Evolutionary conservation across 2,888 invertebrate species (phyloP).

Genomic region (Pardosa pseudoannulata): DNA sequence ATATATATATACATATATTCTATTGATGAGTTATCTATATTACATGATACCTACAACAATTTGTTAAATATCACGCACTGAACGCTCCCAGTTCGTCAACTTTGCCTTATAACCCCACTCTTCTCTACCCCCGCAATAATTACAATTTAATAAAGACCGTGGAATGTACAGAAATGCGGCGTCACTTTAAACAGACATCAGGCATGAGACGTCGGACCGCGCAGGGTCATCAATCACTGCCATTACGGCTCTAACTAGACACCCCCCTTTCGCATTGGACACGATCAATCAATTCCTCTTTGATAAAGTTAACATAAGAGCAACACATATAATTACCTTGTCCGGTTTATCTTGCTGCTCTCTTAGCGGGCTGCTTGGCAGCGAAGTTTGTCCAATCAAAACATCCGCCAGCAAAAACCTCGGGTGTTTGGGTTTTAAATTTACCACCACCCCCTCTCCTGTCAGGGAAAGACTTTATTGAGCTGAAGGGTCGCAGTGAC

Average conservation of each 20-base stretch:
- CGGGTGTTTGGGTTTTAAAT: not conserved
- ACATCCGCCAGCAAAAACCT: not conserved
- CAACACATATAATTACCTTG: constrained; percentile 12
- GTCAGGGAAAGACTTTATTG: not conserved
- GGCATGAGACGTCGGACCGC: not conserved
- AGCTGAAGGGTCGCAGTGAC: not conserved
- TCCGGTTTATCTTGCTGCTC: not conserved
- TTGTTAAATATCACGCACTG: too few relatives aligned
- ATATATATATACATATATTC: too few relatives aligned
- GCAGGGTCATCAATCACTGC: constrained; percentile 7
- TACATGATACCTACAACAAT: too few relatives aligned
- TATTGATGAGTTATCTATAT: too few relatives aligned
- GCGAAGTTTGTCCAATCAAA: not conserved
- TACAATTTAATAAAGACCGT: constrained; percentile 15
- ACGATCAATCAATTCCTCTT: constrained; percentile 11
- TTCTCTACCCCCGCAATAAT: not conserved
- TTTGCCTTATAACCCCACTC: too few relatives aligned
- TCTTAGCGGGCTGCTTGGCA: not conserved
- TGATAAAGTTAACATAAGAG: constrained; percentile 11
- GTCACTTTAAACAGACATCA: not conserved
- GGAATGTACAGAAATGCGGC: not conserved
- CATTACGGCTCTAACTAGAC: not conserved
- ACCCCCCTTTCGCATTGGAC: not conserved
- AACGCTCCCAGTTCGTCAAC: too few relatives aligned
- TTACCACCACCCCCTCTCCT: too few relatives aligned